A percentile compares a stretch with the other conserved stretches of the same genome.
phyloP scores from a whole-genome alignment of 2,888 invertebrate species.

The Smittia aterrima region DNA sequence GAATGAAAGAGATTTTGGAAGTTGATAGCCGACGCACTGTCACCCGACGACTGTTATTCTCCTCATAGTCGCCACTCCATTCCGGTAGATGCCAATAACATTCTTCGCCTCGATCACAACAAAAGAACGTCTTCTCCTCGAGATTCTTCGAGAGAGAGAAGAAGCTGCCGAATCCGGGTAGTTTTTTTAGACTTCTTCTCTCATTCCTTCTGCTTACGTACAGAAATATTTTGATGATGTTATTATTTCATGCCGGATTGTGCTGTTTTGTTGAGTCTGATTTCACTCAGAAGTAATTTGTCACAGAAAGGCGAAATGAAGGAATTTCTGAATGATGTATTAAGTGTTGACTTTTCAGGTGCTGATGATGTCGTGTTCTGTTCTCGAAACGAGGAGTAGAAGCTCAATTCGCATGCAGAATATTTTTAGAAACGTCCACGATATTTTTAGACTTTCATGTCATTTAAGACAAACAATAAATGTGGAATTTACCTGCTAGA shows the following conservation, averaged over 20 bases:
- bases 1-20: slow-evolving; percentile 2
- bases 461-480: slow-evolving; percentile 11
- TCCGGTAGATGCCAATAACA: slow-evolving; percentile 28
- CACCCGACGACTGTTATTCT: slow-evolving; percentile 25
- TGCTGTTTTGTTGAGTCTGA: slow-evolving; percentile 9
- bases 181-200: slow-evolving; percentile 8
- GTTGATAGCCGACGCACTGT: not conserved
- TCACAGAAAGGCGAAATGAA: not conserved
- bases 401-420: not conserved
- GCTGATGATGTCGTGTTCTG: not conserved
- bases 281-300: not conserved
- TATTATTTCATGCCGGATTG: slow-evolving; percentile 36
- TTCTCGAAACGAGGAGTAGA: not conserved
- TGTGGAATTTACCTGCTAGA: slow-evolving; percentile 13
- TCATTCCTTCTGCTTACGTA: slow-evolving; percentile 15
- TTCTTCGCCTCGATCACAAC: slow-evolving; percentile 24
- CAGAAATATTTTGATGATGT: slow-evolving; percentile 40
- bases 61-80: slow-evolving; percentile 31
- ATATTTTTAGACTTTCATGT: slow-evolving; percentile 9
- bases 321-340: slow-evolving; percentile 37
- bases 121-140: no score
- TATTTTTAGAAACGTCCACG: not conserved
- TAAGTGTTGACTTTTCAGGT: slow-evolving; percentile 35
- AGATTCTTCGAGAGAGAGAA: not conserved
- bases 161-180: slow-evolving; percentile 37